Percentiles rank a stretch among this genome's conserved stretches.
Evolutionary conservation across 2,888 invertebrate genomes (phyloP).

Genomic region (Epirrita christyi): DNA sequence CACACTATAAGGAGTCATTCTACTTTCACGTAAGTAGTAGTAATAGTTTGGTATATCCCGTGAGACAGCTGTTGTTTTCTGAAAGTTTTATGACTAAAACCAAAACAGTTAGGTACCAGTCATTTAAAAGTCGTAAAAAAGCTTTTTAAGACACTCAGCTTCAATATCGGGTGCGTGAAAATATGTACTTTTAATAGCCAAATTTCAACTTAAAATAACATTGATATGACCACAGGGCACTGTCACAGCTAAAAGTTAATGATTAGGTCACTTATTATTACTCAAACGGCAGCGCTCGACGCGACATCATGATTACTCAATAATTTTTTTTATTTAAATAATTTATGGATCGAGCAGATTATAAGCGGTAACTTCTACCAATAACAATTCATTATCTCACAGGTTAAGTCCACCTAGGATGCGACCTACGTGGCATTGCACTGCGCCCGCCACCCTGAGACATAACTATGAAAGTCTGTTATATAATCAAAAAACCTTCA

Average conservation of each 20-base stretch:
- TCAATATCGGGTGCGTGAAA: constrained; percentile 71
- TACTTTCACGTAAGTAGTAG: background rate
- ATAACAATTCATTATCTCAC: no score
- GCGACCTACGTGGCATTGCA: no score
- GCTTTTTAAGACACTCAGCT: constrained; percentile 65
- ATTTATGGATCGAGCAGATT: no score
- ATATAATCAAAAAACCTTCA: no score
- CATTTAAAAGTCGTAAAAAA: constrained; percentile 78
- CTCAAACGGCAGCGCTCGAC: no score
- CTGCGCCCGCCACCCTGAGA: no score
- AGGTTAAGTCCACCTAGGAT: no score
- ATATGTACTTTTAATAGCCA: constrained; percentile 73
- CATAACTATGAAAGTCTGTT: no score
- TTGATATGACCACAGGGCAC: constrained; percentile 44
- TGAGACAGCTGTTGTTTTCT: constrained; percentile 47
- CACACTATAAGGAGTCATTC: constrained; percentile 2
- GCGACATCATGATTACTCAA: no score
- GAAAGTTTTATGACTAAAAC: constrained; percentile 61
- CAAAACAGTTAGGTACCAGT: constrained; percentile 65
- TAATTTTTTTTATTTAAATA: no score
- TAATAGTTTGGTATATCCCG: constrained; percentile 5
- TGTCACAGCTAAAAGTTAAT: background rate
- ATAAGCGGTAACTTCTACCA: no score
- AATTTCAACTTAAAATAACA: constrained; percentile 51
- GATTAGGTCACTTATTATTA: background rate